Percentiles rank a stretch among this genome's conserved stretches.
Conservation (phyloP, 1,140 invertebrate species). For the Oreohelix idahoensis region DNA sequence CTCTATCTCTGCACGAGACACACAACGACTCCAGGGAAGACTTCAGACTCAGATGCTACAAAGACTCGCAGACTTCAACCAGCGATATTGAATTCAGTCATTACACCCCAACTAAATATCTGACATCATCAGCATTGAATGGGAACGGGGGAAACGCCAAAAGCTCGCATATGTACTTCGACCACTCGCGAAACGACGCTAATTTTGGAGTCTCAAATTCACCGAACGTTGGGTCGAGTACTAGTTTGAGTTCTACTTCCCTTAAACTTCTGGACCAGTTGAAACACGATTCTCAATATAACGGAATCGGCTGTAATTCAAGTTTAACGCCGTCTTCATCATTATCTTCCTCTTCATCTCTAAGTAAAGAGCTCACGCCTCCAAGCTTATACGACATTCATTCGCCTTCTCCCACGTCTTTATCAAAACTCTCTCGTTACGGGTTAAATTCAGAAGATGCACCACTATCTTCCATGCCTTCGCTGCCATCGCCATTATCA, state of each 20-base stretch:
- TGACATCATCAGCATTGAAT: background rate
- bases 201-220: background rate
- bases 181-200: background rate
- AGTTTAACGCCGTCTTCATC: constrained; percentile 25
- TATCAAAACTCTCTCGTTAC: background rate
- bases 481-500: background rate
- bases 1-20: background rate
- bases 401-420: background rate
- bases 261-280: constrained; percentile 20
- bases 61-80: background rate
- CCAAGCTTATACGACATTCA: constrained; percentile 8
- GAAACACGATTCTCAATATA: background rate
- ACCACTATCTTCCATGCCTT: background rate
- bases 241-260: background rate
- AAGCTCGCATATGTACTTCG: background rate
- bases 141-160: background rate
- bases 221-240: background rate
- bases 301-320: background rate
- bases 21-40: background rate
- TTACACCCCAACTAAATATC: background rate
- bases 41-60: background rate
- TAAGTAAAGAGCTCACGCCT: constrained; percentile 19
- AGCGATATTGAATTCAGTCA: background rate
- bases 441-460: background rate
- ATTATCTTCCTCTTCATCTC: constrained; percentile 7